Percentiles rank a stretch among this genome's conserved stretches.
phyloP scores from a whole-genome alignment of 2,888 invertebrate species.

The Tipula unca region DNA sequence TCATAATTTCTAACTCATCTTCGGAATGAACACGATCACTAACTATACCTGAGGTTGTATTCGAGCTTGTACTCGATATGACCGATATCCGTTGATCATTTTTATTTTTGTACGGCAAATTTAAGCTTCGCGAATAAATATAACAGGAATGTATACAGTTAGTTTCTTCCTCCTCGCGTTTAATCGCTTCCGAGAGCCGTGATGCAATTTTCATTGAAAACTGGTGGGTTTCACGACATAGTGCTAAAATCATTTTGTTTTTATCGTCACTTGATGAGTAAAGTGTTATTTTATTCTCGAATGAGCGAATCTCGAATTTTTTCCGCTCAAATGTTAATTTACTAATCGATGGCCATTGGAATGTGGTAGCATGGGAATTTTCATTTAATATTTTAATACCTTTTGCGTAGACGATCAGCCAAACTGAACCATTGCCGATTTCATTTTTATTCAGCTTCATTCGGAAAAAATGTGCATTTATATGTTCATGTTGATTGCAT shows the following conservation, averaged over 20 bases:
- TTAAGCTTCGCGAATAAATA: slow-evolving; percentile 58
- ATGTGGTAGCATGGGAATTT: slow-evolving; percentile 62
- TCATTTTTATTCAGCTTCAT: slow-evolving; percentile 70
- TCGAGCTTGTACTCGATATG: slow-evolving; percentile 90
- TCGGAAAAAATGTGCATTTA: slow-evolving; percentile 83
- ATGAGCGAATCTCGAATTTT: slow-evolving; percentile 92
- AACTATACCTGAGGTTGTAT: slow-evolving; percentile 93
- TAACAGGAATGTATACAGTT: slow-evolving; percentile 60
- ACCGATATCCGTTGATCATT: slow-evolving; percentile 79
- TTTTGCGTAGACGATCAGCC: slow-evolving; percentile 85
- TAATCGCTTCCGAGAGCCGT: slow-evolving; percentile 70
- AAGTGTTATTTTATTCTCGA: slow-evolving; percentile 78
- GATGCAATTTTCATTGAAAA: slow-evolving; percentile 90
- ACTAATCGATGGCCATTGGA: slow-evolving; percentile 92
- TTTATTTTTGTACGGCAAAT: slow-evolving; percentile 55
- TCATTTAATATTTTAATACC: slow-evolving; percentile 82
- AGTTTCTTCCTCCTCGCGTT: slow-evolving; percentile 71
- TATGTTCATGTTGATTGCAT: slow-evolving; percentile 70
- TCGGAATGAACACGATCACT: slow-evolving; percentile 92
- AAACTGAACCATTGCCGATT: slow-evolving; percentile 67
- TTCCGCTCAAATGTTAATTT: slow-evolving; percentile 94
- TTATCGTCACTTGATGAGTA: slow-evolving; percentile 91
- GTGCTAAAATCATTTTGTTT: slow-evolving; percentile 77
- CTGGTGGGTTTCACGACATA: slow-evolving; percentile 90
- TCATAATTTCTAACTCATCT: slow-evolving; percentile 86